phyloP scores from a whole-genome alignment of 1,140 invertebrate species.

The Apis dorsata region DNA sequence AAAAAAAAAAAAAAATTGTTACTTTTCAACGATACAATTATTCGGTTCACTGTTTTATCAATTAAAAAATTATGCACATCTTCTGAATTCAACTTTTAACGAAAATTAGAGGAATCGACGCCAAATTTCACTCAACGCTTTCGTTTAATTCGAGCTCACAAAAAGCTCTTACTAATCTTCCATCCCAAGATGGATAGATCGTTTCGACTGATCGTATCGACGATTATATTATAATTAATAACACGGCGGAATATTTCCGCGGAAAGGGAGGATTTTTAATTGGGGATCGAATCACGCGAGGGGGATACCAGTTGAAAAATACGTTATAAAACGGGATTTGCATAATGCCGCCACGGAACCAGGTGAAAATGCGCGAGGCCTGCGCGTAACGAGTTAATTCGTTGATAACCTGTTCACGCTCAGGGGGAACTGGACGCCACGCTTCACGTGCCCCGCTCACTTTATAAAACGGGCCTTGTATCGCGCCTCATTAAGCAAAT shows the following conservation, averaged over 20 bases:
- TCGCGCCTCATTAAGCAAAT: slow-evolving; percentile 72
- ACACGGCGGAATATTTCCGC: too few species aligned
- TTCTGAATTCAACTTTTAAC: too few species aligned
- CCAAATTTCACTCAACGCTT: too few species aligned
- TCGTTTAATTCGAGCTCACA: too few species aligned
- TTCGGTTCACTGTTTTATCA: too few species aligned
- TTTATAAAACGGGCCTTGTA: slow-evolving; percentile 54
- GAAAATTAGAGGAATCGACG: background rate
- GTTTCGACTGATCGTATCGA: too few species aligned
- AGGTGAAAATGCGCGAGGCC: slow-evolving; percentile 18
- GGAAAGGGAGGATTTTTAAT: background rate
- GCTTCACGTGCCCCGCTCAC: slow-evolving; percentile 25
- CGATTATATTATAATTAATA: background rate
- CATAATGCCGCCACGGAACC: background rate
- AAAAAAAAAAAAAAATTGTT: too few species aligned
- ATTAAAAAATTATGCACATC: too few species aligned
- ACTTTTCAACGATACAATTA: too few species aligned
- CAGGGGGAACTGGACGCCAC: slow-evolving; percentile 1
- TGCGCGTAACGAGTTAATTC: slow-evolving; percentile 41
- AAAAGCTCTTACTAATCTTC: too few species aligned
- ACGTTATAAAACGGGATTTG: slow-evolving; percentile 23
- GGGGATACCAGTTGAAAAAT: background rate
- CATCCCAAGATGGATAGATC: too few species aligned
- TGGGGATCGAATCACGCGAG: background rate
- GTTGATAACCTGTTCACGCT: slow-evolving; percentile 43